Evolutionary conservation across 2,113 vertebrate species (phyloP).

Genomic region (Toxotes jaculatrix): DNA sequence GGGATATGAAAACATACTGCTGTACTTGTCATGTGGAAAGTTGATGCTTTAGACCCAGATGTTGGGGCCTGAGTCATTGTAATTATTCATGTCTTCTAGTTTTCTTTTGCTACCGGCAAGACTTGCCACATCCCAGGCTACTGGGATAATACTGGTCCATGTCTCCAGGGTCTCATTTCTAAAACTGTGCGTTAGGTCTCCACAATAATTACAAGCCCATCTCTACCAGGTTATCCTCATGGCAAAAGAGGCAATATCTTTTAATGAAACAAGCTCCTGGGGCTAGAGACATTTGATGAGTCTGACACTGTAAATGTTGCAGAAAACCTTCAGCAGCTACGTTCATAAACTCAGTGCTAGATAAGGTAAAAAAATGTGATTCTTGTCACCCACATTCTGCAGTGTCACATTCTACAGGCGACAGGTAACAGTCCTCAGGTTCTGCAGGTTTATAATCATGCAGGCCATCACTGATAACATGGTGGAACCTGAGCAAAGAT

Average conservation of each 20-base stretch:
- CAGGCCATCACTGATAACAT: constrained; percentile 7
- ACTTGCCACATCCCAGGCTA: background rate
- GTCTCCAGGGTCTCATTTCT: constrained; percentile 7
- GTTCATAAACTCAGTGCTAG: constrained; percentile 1
- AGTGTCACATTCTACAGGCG: constrained; percentile 27
- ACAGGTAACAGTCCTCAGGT: constrained; percentile 7
- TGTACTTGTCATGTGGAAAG: constrained; percentile 12
- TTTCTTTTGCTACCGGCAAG: background rate
- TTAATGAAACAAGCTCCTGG: constrained; percentile 5
- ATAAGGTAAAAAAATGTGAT: constrained; percentile 28
- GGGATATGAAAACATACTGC: background rate
- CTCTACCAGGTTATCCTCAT: background rate
- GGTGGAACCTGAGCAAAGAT: background rate
- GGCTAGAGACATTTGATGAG: background rate
- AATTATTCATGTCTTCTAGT: constrained; percentile 7
- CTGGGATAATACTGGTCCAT: background rate
- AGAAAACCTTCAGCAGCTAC: constrained; percentile 7
- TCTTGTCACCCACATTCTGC: constrained; percentile 38
- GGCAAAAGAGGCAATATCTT: constrained; percentile 12
- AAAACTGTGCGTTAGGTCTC: constrained; percentile 15
- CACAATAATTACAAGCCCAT: constrained; percentile 5
- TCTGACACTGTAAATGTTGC: constrained; percentile 2
- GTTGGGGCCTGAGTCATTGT: background rate
- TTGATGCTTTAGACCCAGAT: constrained; percentile 15
- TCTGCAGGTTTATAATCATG: constrained; percentile 4